Evolutionary conservation across 2,888 invertebrate genomes (phyloP).

Genomic region (Dendrolimus pini): DNA sequence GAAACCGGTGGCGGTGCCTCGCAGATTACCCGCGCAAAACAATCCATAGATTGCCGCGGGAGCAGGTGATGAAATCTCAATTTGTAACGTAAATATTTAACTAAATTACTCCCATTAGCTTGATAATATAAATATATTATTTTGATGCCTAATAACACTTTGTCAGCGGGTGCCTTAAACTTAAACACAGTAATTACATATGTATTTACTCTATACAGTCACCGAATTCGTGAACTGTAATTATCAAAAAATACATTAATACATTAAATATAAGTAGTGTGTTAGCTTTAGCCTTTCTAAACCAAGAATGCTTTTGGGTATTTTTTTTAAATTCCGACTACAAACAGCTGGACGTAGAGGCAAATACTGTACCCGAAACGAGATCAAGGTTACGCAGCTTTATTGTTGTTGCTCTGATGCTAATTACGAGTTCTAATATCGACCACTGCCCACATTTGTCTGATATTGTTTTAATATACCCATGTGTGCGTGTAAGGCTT

Average conservation of each 20-base stretch:
- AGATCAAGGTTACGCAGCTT: conserved; percentile 56
- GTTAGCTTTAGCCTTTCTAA: conserved; percentile 23
- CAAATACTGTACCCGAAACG: conserved; percentile 32
- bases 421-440: conserved; percentile 53
- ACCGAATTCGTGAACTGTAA: conserved; percentile 11
- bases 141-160: conserved; percentile 20
- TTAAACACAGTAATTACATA: conserved; percentile 22
- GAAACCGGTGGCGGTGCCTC: conserved; percentile 6
- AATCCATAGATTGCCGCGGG: conserved; percentile 13
- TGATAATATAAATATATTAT: conserved; percentile 18
- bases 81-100: conserved; percentile 28
- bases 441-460: conserved; percentile 7
- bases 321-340: conserved; percentile 27
- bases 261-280: conserved; percentile 13
- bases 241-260: conserved; percentile 15
- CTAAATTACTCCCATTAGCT: conserved; percentile 31
- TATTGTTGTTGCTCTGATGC: conserved; percentile 51
- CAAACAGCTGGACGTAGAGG: conserved; percentile 45
- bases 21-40: conserved; percentile 10
- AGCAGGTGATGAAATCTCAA: conserved; percentile 27
- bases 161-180: conserved; percentile 12
- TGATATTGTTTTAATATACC: conserved; percentile 3
- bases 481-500: not conserved
- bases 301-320: conserved; percentile 18
- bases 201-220: too few relatives aligned